A percentile compares a stretch with the other conserved stretches of the same genome.
Evolutionary conservation across 1,140 invertebrate species (phyloP).

Genomic region (Temnothorax longispinosus): DNA sequence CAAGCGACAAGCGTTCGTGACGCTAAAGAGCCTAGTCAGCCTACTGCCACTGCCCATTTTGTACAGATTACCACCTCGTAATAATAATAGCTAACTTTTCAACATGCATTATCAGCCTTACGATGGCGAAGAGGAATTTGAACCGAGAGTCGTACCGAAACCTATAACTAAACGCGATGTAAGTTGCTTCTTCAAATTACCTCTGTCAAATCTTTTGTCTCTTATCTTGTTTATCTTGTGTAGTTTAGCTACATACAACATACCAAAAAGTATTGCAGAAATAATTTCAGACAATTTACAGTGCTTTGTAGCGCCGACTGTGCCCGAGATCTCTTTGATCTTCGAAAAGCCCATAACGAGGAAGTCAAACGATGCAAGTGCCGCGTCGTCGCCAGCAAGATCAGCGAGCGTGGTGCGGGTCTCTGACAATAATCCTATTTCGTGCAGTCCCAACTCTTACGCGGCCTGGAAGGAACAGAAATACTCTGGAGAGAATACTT

Average conservation of each 20-base stretch:
- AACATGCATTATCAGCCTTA: constrained; percentile 44
- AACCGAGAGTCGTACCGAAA: constrained; percentile 75
- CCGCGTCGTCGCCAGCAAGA: neutral
- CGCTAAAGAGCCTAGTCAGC: no score
- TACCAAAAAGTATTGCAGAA: neutral
- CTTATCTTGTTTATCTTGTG: neutral
- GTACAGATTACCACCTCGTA: no score
- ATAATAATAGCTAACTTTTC: neutral
- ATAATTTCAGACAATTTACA: constrained; percentile 57
- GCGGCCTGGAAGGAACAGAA: constrained; percentile 77
- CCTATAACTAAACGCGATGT: constrained; percentile 72
- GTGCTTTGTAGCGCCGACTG: constrained; percentile 70
- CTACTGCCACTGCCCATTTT: no score
- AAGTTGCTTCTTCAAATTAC: constrained; percentile 36
- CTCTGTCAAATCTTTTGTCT: neutral
- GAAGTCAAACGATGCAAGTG: neutral
- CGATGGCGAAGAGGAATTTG: constrained; percentile 72
- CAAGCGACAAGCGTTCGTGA: no score
- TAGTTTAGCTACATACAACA: no score
- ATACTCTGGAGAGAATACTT: constrained; percentile 47
- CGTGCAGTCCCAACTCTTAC: constrained; percentile 67
- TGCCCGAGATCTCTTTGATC: constrained; percentile 79
- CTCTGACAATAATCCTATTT: neutral
- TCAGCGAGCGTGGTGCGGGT: neutral
- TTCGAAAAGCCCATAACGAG: constrained; percentile 69